Conservation (phyloP, 1,140 invertebrate species). For the Papilio aristodemus region DNA sequence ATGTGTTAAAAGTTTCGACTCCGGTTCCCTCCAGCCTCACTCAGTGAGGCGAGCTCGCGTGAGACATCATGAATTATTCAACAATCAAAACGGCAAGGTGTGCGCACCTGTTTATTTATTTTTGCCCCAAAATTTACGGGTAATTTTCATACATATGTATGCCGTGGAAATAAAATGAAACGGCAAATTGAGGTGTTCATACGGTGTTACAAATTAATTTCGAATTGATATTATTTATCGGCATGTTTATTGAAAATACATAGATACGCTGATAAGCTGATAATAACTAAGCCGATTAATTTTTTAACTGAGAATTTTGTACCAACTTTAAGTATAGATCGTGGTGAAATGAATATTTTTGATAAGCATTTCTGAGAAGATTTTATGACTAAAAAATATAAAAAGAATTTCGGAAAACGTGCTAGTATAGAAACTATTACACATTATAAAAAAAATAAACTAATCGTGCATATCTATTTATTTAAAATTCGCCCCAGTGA, state of each 20-base stretch:
- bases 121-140: slow-evolving; percentile 64
- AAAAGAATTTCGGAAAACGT: no score
- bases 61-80: slow-evolving; percentile 78
- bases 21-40: slow-evolving; percentile 47
- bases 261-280: no score
- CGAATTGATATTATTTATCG: slow-evolving; percentile 7
- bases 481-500: background rate
- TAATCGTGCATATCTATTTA: no score
- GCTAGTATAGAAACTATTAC: no score
- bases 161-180: slow-evolving; percentile 41
- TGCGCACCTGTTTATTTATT: slow-evolving; percentile 75
- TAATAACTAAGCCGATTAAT: no score
- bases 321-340: no score
- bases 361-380: no score
- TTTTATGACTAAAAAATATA: no score
- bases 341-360: no score
- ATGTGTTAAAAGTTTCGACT: slow-evolving; percentile 53
- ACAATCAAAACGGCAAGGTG: slow-evolving; percentile 76
- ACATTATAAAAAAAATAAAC: no score
- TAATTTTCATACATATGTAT: slow-evolving; percentile 64
- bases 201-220: slow-evolving; percentile 37
- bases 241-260: background rate
- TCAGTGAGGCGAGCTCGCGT: slow-evolving; percentile 61
- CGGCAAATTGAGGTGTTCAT: slow-evolving; percentile 35
- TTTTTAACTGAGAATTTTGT: no score